Evolutionary conservation across 2,797 vertebrate genomes (phyloP), one percentile per base, ranked within the genome.

Genomic region (Sebastes diaconus): DNA sequence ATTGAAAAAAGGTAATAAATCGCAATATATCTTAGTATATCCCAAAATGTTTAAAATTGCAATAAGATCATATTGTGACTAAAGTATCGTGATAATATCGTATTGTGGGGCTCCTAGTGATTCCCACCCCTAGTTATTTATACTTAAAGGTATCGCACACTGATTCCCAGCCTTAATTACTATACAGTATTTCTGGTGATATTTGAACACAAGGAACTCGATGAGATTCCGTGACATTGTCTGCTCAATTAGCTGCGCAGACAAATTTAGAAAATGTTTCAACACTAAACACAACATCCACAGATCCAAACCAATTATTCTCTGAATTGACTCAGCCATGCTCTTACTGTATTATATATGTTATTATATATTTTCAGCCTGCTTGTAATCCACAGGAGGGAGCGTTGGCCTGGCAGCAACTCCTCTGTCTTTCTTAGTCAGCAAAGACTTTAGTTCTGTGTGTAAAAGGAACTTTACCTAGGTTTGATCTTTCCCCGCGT

Each of bases 401-500:
- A 9, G 24, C 4, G 1, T 5, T 6, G 73, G 30, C 66, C 73
- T 59, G 73, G 4, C 65, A 79, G 72, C 70, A 67, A 32, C 78
- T n/a, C 30, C 46, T 70, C 67, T 13, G 3, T 77, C 32, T 78
- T 10, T 73, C 71, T 74, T 25, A 68, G 70, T 86, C 80, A 84
- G 80, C 87, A 78, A 79, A 83, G 77, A 67, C 70, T 73, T 54
- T 2, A 68, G 0, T 52, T 80, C 9, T 42, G 60, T 61, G 68
- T 75, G 46, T 39, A 29, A 73, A 68, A 71, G 64, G 16, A 83
- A 61, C 68, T 86, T 81, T 71, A 75, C 72, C 58, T 20, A 1
- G 59, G 69, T 86, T 83, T 86, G 77, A 90, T 87, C 77, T 57
- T 20, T 25, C 30, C 3, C 52, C 2, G 63, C 1, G 71, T 46